Percentiles rank a stretch among this genome's conserved stretches.
Conservation (phyloP, 37 sponge, comb jelly and placozoan genomes). For the Spongia lamella region DNA sequence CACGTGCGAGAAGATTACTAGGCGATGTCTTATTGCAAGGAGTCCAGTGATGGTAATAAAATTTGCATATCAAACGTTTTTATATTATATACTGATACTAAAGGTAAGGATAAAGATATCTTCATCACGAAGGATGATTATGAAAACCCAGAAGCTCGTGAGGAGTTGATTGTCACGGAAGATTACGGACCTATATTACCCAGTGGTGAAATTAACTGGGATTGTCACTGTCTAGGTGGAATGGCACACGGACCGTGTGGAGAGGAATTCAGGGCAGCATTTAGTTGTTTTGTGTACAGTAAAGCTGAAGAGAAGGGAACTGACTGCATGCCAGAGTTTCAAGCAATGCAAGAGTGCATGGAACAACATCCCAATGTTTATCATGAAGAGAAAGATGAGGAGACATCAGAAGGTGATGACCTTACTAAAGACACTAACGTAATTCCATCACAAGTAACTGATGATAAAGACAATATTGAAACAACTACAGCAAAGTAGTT, state of each 20-base stretch:
- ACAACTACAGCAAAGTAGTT: too few relatives aligned
- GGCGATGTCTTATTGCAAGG: too few relatives aligned
- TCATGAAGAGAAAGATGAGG: conserved; percentile 32
- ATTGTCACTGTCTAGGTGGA: conserved; percentile 92
- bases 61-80: too few relatives aligned
- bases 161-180: conserved; percentile 46
- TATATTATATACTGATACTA: background rate
- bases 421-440: too few relatives aligned
- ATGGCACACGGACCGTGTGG: conserved; percentile 86
- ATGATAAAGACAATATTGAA: too few relatives aligned
- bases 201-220: conserved; percentile 94
- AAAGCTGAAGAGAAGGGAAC: conserved; percentile 73
- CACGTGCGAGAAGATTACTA: too few relatives aligned
- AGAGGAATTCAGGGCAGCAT: conserved; percentile 78
- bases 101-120: conserved; percentile 76
- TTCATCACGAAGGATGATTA: conserved; percentile 84
- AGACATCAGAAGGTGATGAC: background rate
- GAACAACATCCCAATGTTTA: conserved; percentile 68
- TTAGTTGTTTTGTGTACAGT: conserved; percentile 89
- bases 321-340: conserved; percentile 80
- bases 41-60: too few relatives aligned
- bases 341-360: conserved; percentile 77
- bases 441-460: too few relatives aligned
- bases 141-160: conserved; percentile 46
- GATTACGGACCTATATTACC: conserved; percentile 75